phyloP scores from a whole-genome alignment of 2,113 vertebrate genomes.

The Ceyx margarethae region DNA sequence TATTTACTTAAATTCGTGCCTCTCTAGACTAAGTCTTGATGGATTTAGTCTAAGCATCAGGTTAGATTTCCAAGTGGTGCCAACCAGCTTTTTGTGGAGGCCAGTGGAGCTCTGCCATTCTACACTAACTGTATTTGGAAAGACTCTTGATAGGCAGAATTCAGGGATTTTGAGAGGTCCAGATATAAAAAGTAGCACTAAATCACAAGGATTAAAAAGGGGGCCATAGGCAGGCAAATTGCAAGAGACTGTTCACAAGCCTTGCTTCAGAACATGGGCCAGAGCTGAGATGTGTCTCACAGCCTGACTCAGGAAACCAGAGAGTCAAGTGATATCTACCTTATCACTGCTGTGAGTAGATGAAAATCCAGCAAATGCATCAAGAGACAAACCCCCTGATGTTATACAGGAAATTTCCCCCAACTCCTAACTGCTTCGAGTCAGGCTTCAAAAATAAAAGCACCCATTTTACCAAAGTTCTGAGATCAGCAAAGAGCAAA shows the following conservation, averaged over 20 bases:
- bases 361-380: background rate
- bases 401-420: background rate
- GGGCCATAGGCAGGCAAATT: background rate
- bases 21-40: background rate
- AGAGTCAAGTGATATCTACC: background rate
- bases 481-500: background rate
- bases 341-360: background rate
- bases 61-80: background rate
- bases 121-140: background rate
- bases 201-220: background rate
- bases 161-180: background rate
- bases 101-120: background rate
- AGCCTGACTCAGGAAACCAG: background rate
- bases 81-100: background rate
- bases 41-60: background rate
- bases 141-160: background rate
- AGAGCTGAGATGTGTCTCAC: background rate
- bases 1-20: background rate
- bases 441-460: background rate
- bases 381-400: background rate
- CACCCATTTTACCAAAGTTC: fast-evolving
- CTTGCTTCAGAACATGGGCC: background rate
- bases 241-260: background rate
- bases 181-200: background rate
- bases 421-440: background rate